Percentiles rank a stretch among this genome's conserved stretches.
phyloP scores from a whole-genome alignment of 1,140 invertebrate species.

The Bombus superbus region DNA sequence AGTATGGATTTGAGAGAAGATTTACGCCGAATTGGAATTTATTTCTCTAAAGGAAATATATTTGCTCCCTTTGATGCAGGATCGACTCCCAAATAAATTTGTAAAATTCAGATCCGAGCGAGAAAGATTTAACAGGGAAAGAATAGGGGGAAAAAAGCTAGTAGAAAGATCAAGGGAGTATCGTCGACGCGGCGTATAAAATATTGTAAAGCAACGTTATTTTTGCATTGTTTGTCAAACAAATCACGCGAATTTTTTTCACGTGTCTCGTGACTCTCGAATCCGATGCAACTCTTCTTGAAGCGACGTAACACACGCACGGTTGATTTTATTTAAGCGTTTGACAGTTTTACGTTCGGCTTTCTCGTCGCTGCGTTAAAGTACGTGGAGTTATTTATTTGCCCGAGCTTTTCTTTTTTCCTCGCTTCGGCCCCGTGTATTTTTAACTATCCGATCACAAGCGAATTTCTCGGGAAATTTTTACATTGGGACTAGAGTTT shows the following conservation, averaged over 20 bases:
- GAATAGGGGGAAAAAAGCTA: not conserved
- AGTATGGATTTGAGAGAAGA: too few relatives aligned
- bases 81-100: not conserved
- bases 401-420: not conserved
- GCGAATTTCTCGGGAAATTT: not conserved
- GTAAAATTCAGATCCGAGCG: not conserved
- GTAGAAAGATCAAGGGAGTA: too few relatives aligned
- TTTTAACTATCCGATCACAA: constrained; percentile 1
- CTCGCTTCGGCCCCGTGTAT: too few relatives aligned
- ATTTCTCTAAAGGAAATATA: not conserved
- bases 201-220: not conserved
- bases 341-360: constrained; percentile 46
- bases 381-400: constrained; percentile 31
- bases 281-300: constrained; percentile 5
- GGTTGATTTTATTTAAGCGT: constrained; percentile 36
- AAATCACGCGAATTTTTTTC: constrained; percentile 2
- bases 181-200: not conserved
- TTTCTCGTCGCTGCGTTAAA: constrained; percentile 15
- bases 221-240: not conserved
- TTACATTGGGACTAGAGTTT: too few relatives aligned
- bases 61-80: not conserved
- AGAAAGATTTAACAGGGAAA: not conserved
- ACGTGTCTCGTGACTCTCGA: not conserved
- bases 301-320: not conserved
- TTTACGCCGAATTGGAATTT: not conserved